Evolutionary conservation across 2,888 invertebrate genomes (phyloP).

Genomic region (Leptarthrus brevirostris): DNA sequence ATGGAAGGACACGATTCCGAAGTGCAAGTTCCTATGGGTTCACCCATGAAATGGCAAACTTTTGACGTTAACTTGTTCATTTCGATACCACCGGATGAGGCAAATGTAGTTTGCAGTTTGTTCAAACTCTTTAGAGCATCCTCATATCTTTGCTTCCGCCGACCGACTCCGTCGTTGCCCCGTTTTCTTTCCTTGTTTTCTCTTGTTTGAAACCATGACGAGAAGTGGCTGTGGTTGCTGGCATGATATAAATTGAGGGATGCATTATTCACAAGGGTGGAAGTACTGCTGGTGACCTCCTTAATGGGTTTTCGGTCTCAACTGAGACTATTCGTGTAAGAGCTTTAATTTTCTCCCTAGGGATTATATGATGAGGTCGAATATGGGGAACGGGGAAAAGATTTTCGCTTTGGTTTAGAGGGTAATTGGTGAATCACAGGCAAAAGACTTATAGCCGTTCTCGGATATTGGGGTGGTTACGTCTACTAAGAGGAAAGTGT

Average conservation of each 20-base stretch:
- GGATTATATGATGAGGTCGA: slow-evolving; percentile 2
- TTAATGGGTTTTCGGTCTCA: slow-evolving; percentile 39
- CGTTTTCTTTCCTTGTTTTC: not conserved
- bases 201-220: not conserved
- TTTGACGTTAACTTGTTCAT: slow-evolving; percentile 40
- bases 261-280: slow-evolving; percentile 41
- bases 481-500: not conserved
- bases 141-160: not conserved
- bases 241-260: slow-evolving; percentile 27
- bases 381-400: not conserved
- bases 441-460: not conserved
- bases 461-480: not conserved
- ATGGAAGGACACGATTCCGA: not conserved
- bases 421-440: slow-evolving; percentile 2
- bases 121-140: slow-evolving; percentile 29
- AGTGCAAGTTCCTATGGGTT: not conserved
- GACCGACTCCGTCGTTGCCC: not conserved
- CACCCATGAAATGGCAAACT: slow-evolving; percentile 10
- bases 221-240: slow-evolving; percentile 26
- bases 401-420: slow-evolving; percentile 6
- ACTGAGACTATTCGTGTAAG: slow-evolving; percentile 15
- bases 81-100: slow-evolving; percentile 36
- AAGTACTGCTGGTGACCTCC: slow-evolving; percentile 15
- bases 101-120: slow-evolving; percentile 30
- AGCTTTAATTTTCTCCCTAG: slow-evolving; percentile 35